phyloP scores from a whole-genome alignment of 2,113 vertebrate species.

The Furnarius figulus region DNA sequence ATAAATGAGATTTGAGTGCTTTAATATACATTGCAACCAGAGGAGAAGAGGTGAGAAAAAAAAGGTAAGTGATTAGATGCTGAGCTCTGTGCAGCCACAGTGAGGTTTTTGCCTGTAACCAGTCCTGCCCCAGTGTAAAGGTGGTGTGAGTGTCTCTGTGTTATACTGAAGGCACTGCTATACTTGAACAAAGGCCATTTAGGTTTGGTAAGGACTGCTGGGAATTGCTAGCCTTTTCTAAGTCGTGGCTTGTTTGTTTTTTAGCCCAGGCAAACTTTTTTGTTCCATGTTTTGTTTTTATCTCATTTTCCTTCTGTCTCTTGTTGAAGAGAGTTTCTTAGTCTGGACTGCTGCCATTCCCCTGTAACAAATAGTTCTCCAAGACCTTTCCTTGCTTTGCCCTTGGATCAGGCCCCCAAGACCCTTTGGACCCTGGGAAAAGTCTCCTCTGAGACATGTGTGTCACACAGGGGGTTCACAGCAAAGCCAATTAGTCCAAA shows the following conservation, averaged over 20 bases:
- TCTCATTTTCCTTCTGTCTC: neutral
- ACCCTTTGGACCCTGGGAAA: neutral
- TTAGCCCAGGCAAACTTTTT: neutral
- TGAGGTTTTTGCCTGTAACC: neutral
- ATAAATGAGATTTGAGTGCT: neutral
- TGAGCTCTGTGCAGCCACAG: neutral
- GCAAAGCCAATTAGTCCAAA: neutral
- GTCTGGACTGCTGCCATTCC: neutral
- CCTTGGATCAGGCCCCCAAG: neutral
- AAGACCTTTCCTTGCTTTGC: neutral
- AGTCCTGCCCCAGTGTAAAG: neutral
- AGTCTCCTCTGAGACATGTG: rapidly evolving
- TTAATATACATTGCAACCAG: neutral
- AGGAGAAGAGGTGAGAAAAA: neutral
- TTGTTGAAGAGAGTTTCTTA: neutral
- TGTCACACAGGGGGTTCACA: neutral
- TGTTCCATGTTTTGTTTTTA: neutral
- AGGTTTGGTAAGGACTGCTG: neutral
- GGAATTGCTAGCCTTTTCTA: neutral
- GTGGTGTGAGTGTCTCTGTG: neutral
- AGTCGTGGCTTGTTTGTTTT: neutral
- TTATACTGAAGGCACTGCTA: neutral
- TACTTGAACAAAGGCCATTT: neutral
- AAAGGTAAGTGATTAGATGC: neutral
- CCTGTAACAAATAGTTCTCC: rapidly evolving